Percentiles rank a stretch among this genome's conserved stretches.
These are phyloP conservation scores for Patagioenas fasciata DNA, from an alignment of 2,113 vertebrate species.

Conservation along the genomic window DNA sequence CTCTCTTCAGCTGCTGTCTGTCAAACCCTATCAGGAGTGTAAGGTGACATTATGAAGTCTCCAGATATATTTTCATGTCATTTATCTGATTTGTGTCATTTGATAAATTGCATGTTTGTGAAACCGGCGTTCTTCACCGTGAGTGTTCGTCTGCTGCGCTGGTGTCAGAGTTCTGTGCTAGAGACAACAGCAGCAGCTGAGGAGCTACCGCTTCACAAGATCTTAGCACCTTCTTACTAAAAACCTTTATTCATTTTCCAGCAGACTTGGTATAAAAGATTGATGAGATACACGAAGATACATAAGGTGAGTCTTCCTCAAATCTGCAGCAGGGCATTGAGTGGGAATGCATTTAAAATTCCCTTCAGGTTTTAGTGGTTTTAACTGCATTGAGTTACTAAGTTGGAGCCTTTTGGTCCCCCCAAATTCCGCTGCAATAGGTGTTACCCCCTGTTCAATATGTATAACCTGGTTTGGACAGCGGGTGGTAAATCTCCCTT, in stretches of 20 bases:
- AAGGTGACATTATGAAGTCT: slow-evolving; percentile 45
- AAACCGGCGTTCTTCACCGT: background rate
- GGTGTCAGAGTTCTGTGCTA: background rate
- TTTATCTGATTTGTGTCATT: slow-evolving; percentile 56
- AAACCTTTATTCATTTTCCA: background rate
- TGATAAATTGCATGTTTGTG: slow-evolving; percentile 58
- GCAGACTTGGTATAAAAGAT: background rate
- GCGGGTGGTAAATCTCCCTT: too few species aligned
- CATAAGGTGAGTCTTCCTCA: background rate
- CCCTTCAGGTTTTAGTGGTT: background rate
- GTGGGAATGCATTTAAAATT: background rate
- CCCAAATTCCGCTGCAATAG: background rate
- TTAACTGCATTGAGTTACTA: background rate
- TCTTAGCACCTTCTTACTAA: background rate
- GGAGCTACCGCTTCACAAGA: fast-evolving
- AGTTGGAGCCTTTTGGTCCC: background rate
- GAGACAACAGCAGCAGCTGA: background rate
- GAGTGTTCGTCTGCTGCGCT: background rate
- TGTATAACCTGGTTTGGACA: too few species aligned
- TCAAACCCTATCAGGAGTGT: slow-evolving; percentile 23
- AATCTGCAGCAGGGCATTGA: background rate
- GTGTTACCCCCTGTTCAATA: background rate
- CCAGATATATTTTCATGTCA: slow-evolving; percentile 40
- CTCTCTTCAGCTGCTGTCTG: background rate
- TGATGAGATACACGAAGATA: background rate